Evolutionary conservation across 2,113 vertebrate genomes (phyloP), one percentile per base, ranked within the genome.

Genomic region (Phrynosoma blainvillii): DNA sequence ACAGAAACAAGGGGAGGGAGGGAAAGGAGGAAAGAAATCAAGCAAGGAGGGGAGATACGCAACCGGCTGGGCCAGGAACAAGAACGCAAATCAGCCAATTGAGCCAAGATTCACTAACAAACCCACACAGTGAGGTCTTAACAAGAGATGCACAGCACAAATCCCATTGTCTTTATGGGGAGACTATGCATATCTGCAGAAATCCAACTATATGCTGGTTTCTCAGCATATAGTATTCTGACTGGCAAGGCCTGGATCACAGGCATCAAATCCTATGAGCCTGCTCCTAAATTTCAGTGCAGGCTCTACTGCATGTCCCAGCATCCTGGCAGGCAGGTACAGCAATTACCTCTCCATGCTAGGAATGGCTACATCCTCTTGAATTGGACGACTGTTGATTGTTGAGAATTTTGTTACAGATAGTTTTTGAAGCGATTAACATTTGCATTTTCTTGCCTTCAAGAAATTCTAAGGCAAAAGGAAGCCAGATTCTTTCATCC

Each of bases 71-170:
- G 86, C 1, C 62, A 36, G 74, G 36, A 86, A 91, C 88, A 87
- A 0, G 0, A 56, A 66, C 84, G 82, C 80, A 21, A 70, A 83
- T 62, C 71, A 84, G 82, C 80, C 18, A 70, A 83, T 62, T 66
- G 23, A 88, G 77, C 90, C 87, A 12, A 42, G 77, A 83, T 36
- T 56, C 85, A 86, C 90, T 86, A 88, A 52, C 42, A 74, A 91
- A 83, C 73, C 82, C 80, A 87, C 92, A 89, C 90, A 36, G 11
- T 87, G 90, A 89, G 74, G 88, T 87, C 86, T 25, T 16, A 12
- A 86, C 89, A 87, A 94, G 92, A 94, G 90, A 94, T 92, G 90
- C 93, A 89, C 0, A 86, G 89, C 86, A 87, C 84, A 88, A 59
- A 42, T 91, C 90, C 81, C 40, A 78, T 52, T 0, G 27, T 20